Conservation (phyloP, 2,888 invertebrate species). For the Ecliptopera silaceata region DNA sequence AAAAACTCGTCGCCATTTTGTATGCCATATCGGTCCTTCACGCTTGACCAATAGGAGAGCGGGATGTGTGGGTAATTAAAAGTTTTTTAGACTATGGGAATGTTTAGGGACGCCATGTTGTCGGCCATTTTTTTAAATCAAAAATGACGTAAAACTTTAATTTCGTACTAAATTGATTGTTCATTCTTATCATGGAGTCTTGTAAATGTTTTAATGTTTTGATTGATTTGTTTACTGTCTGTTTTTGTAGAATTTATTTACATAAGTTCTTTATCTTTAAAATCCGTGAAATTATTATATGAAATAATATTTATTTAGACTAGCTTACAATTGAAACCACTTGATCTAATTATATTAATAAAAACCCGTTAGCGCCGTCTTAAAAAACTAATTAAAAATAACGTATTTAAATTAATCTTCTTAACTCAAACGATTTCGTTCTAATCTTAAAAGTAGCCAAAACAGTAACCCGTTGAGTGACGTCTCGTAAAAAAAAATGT, state of each 20-base stretch:
- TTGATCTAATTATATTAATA: no score
- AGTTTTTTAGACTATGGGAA: slow-evolving; percentile 17
- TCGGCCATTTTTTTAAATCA: neutral
- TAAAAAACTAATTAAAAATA: neutral
- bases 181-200: no score
- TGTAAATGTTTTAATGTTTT: no score
- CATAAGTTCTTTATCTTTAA: no score
- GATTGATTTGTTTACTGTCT: no score
- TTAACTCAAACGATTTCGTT: slow-evolving; percentile 10
- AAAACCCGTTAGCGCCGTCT: neutral
- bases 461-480: slow-evolving; percentile 39
- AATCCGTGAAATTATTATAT: no score
- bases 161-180: no score
- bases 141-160: neutral
- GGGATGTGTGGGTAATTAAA: slow-evolving; percentile 32
- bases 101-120: slow-evolving; percentile 1
- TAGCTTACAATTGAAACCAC: no score
- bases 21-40: slow-evolving; percentile 54
- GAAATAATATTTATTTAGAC: no score
- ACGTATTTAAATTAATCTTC: slow-evolving; percentile 1
- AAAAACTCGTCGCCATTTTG: slow-evolving; percentile 52
- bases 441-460: slow-evolving; percentile 34
- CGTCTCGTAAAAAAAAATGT: slow-evolving; percentile 33
- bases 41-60: slow-evolving; percentile 50
- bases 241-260: no score